phyloP scores from a whole-genome alignment of 1,140 invertebrate species.

The Uloborus diversus region DNA sequence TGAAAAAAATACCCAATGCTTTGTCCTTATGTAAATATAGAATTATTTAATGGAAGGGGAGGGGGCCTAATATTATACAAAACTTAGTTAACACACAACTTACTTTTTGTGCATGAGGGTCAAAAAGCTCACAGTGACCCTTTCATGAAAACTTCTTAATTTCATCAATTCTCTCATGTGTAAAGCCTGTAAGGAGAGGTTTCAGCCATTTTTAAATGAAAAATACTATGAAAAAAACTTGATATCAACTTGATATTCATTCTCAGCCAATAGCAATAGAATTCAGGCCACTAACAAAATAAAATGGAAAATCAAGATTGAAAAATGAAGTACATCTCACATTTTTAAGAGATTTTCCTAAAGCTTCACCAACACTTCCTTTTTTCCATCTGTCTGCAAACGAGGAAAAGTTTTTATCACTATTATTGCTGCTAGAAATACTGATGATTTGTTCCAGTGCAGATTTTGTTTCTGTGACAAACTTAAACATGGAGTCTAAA shows the following conservation, averaged over 20 bases:
- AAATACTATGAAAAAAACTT: too few relatives aligned
- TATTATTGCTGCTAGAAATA: constrained; percentile 57
- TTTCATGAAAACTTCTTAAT: constrained; percentile 69
- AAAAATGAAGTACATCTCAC: too few relatives aligned
- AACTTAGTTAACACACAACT: too few relatives aligned
- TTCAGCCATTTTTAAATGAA: too few relatives aligned
- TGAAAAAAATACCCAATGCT: too few relatives aligned
- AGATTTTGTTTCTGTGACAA: constrained; percentile 69
- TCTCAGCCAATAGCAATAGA: neutral
- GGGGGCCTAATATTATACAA: too few relatives aligned
- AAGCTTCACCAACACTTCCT: constrained; percentile 64
- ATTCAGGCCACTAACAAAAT: too few relatives aligned
- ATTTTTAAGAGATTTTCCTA: constrained; percentile 69
- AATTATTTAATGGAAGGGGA: too few relatives aligned
- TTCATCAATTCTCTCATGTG: constrained; percentile 69
- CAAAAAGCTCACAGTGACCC: constrained; percentile 67
- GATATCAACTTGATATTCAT: neutral
- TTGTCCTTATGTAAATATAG: too few relatives aligned
- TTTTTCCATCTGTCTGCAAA: constrained; percentile 61
- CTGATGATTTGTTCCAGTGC: constrained; percentile 70
- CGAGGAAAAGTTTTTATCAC: constrained; percentile 57
- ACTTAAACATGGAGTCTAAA: constrained; percentile 68
- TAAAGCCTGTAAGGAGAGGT: constrained; percentile 63
- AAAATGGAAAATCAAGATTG: too few relatives aligned
- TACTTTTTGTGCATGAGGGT: constrained; percentile 67